Evolutionary conservation across 2,797 vertebrate species (phyloP), one percentile per base, ranked within the genome.

Genomic region (Pangasius mekongensis): DNA sequence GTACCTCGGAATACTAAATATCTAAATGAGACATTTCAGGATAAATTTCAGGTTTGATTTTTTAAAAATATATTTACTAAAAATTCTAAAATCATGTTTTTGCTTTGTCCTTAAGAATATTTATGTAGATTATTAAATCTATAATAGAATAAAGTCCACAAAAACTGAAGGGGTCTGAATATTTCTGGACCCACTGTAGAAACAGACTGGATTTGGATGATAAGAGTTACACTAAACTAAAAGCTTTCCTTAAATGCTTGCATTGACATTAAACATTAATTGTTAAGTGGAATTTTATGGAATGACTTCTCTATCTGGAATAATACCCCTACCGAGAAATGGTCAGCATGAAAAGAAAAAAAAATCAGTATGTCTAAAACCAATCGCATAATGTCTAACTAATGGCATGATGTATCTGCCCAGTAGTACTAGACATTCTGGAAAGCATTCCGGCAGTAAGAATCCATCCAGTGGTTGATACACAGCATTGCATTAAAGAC

Each of bases 381-480:
- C 27, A 83, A 39, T 82, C 80, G 8, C 58, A 82, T 62, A 39
- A 60, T 39, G 33, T 81, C 33, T 81, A 82, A 60, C 56, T 82
- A n/a, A n/a, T 85, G 83, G 73, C 60, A 83, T 83, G 86, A 86
- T 86, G 84, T 80, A 76, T 90, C 66, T 87, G 73, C 87, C 90
- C 87, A 92, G 89, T 67, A 89, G 85, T 83, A 83, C 66, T 86
- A 87, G 89, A 91, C 90, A 83, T 92, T 90, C 86, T 91, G 91
- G 76, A 89, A 27, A 47, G 84, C 39, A 39, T 87, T 92, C 74
- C 89, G 90, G 89, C 76, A 87, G 90, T 89, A 83, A 86, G 71
- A 89, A 84, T 77, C 87, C 89, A 90, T 89, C 91, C 91, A 91
- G 91, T 90, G 84, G 84, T 85, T 92, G 91, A 92, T 90, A 90